Conservation (phyloP, 2,113 vertebrate genomes). For the Fregetta grallaria region DNA sequence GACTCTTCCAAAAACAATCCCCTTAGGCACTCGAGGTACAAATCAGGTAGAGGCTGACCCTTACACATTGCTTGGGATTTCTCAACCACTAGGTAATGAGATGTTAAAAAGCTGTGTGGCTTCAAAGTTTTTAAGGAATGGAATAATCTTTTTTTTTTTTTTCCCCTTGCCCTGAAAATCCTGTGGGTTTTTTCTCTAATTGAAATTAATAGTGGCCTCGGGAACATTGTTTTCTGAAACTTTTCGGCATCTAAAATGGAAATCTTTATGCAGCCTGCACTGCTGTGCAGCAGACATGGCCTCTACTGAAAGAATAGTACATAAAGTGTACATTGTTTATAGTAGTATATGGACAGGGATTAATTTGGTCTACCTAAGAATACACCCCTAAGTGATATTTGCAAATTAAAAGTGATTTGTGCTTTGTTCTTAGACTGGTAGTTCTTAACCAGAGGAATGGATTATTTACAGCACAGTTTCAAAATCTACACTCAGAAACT, state of each 20-base stretch:
- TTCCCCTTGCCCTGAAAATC: background rate
- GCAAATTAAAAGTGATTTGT: background rate
- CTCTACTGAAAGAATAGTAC: background rate
- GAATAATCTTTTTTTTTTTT: background rate
- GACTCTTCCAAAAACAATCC: background rate
- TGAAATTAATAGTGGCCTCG: background rate
- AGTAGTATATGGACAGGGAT: background rate
- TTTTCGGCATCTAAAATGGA: background rate
- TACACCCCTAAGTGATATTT: background rate
- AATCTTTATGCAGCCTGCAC: background rate
- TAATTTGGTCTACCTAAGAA: background rate
- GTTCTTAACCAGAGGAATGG: background rate
- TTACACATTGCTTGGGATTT: background rate
- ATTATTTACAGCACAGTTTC: background rate
- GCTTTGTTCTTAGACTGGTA: background rate
- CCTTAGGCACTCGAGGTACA: background rate
- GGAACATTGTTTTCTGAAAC: background rate
- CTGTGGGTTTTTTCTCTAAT: background rate
- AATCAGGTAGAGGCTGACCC: background rate
- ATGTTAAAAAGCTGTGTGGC: background rate
- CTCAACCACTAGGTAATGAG: background rate
- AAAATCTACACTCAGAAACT: background rate
- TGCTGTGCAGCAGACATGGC: background rate
- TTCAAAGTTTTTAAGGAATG: background rate
- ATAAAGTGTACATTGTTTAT: background rate